Evolutionary conservation across 2,888 invertebrate genomes (phyloP).

Genomic region (Drosophila villosipedis): DNA sequence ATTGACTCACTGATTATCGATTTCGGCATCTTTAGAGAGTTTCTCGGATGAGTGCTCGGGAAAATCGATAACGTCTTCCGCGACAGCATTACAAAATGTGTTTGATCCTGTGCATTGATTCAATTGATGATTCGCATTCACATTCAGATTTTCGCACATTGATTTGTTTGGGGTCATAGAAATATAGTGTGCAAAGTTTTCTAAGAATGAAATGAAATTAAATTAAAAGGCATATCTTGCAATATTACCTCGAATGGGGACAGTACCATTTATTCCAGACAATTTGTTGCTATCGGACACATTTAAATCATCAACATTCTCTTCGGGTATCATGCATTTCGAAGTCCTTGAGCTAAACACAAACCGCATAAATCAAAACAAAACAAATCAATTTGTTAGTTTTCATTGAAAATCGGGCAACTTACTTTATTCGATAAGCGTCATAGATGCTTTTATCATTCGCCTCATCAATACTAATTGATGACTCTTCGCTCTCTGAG

Average conservation of each 20-base stretch:
- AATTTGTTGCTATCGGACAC: slow-evolving; percentile 56
- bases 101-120: slow-evolving; percentile 33
- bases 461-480: slow-evolving; percentile 89
- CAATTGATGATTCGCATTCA: slow-evolving; percentile 44
- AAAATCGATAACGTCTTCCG: slow-evolving; percentile 53
- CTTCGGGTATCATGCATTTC: slow-evolving; percentile 87
- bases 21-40: slow-evolving; percentile 48
- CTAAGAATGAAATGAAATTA: slow-evolving; percentile 31
- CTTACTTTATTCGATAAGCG: slow-evolving; percentile 81
- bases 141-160: slow-evolving; percentile 36
- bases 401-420: not conserved
- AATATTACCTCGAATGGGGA: slow-evolving; percentile 43
- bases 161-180: slow-evolving; percentile 70
- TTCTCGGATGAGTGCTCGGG: slow-evolving; percentile 66
- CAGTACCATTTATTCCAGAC: slow-evolving; percentile 44
- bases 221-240: slow-evolving; percentile 8
- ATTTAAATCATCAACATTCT: slow-evolving; percentile 87
- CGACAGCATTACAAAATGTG: slow-evolving; percentile 22
- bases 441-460: slow-evolving; percentile 86
- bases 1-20: slow-evolving; percentile 64
- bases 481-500: slow-evolving; percentile 89
- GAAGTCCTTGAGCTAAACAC: slow-evolving; percentile 67
- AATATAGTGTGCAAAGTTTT: slow-evolving; percentile 62
- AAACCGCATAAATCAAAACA: not conserved
- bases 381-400: not conserved